A percentile compares a stretch with the other conserved stretches of the same genome.
These are phyloP conservation scores for Aegithalos caudatus DNA, from an alignment of 2,113 vertebrate species.

Conservation along the genomic window DNA sequence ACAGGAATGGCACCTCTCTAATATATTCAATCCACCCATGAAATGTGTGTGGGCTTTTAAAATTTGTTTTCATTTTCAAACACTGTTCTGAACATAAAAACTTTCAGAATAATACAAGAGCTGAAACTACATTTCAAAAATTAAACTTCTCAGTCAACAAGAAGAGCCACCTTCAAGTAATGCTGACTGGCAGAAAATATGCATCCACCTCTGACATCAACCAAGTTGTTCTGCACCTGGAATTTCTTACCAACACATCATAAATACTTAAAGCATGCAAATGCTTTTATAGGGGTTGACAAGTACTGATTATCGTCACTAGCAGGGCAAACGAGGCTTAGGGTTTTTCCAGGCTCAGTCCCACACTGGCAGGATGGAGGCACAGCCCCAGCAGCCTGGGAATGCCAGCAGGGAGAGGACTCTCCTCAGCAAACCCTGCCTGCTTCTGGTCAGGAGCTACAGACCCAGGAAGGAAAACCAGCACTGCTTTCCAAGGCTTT, in stretches of 20 bases:
- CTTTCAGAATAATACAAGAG: neutral
- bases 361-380: neutral
- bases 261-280: neutral
- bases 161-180: neutral
- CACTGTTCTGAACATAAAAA: neutral
- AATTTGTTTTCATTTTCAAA: neutral
- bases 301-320: neutral
- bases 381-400: neutral
- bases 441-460: neutral
- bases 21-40: neutral
- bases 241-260: neutral
- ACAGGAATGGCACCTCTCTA: neutral
- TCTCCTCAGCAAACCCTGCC: accelerated
- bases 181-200: neutral
- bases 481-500: neutral
- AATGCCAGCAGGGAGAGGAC: neutral
- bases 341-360: neutral
- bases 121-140: neutral
- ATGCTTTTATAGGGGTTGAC: neutral
- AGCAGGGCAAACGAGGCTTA: neutral
- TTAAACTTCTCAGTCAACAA: neutral
- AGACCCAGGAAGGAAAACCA: neutral
- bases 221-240: neutral
- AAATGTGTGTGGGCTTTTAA: neutral
- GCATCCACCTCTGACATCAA: neutral